Conservation (phyloP, 2,888 invertebrate genomes). For the Siphonodentalium dalli region DNA sequence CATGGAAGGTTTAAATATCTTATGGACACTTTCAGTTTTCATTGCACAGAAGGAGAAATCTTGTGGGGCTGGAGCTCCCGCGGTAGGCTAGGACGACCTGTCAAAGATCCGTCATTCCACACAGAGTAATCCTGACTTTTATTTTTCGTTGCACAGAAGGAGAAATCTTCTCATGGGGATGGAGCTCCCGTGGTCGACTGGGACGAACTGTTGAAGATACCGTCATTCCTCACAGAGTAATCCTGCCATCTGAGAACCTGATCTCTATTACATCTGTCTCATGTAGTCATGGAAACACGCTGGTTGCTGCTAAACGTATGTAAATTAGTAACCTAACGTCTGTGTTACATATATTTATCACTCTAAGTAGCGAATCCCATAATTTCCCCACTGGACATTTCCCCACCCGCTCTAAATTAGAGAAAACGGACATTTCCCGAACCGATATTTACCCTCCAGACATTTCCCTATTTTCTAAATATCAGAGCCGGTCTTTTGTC, state of each 20-base stretch:
- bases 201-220: constrained; percentile 50
- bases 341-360: no score
- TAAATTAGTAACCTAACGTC: no score
- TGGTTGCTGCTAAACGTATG: constrained; percentile 55
- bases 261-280: constrained; percentile 53
- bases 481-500: no score
- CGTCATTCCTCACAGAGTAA: constrained; percentile 46
- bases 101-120: constrained; percentile 47
- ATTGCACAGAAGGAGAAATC: constrained; percentile 44
- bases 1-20: no score
- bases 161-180: constrained; percentile 62
- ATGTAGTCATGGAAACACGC: constrained; percentile 60
- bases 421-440: no score
- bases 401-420: no score
- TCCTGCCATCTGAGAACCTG: constrained; percentile 41
- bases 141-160: constrained; percentile 34
- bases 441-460: no score
- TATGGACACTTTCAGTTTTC: background rate
- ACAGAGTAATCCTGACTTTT: background rate
- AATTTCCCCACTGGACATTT: no score
- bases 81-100: constrained; percentile 57
- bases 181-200: constrained; percentile 58
- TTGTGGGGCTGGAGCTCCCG: constrained; percentile 61
- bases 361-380: no score
- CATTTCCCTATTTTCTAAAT: no score